Evolutionary conservation across 1,140 invertebrate genomes (phyloP), one percentile per base, ranked within the genome.

Genomic region (Tetraneura akinire): DNA sequence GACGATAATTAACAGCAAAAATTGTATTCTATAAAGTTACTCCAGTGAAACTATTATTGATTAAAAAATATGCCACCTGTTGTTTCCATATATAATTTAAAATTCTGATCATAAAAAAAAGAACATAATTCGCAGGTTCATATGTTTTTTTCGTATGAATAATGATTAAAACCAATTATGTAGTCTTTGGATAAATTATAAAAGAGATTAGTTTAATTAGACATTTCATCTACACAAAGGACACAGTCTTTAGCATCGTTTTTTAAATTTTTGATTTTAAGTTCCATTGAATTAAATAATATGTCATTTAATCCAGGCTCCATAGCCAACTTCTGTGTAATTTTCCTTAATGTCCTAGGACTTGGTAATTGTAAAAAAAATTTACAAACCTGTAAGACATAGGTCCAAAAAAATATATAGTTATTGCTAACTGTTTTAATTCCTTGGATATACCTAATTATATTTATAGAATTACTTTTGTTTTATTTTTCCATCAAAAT

Each of bases 221-320:
- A 26, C 26, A 60, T 60, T 60, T 60, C 23, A 5, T 60, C 23
- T 26, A 60, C n/a, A n/a, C n/a, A n/a, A n/a, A n/a, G n/a, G n/a
- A n/a, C n/a, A n/a, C n/a, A n/a, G n/a, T n/a, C n/a, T 60, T 10
- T 23, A 60, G 21, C 49, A 51, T 51, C 49, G n/a, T 51, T 6
- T 47, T 47, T 11, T 47, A 74, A 74, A 37, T 74, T 37, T 74
- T 74, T 74, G 37, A 37, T 80, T 9, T 13, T 80, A 26, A 37
- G 18, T 47, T 21, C 16, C 66, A 70, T 23, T 47, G 14, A 66
- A 14, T 68, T 13, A 68, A 68, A 68, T 11, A 68, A 42, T 21
- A 68, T 9, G 45, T 68, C 18, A 8, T 68, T 68, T n/a, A 68
- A 68, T 21, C 64, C 64, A 45, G n/a, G 37, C 45, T 45, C 64